These are phyloP conservation scores for Theonella swinhoei DNA, from an alignment of 37 sponge, comb jelly and placozoan species.

Conservation along the genomic window DNA sequence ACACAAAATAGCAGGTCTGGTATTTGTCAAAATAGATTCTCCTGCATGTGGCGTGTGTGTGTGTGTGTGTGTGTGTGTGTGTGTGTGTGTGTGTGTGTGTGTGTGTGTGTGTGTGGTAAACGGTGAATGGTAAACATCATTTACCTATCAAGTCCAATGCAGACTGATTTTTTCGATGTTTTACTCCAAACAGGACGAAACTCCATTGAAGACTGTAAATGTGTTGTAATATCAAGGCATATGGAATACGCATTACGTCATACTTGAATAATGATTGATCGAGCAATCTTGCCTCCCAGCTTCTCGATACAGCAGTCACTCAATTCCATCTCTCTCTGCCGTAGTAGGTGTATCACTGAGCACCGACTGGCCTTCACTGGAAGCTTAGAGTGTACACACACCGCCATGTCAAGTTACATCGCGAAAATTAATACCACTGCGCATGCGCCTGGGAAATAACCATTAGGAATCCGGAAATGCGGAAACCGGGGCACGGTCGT, in stretches of 20 bases:
- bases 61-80: too few species aligned
- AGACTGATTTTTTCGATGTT: constrained; percentile 40
- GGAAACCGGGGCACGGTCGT: too few species aligned
- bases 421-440: too few species aligned
- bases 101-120: too few species aligned
- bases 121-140: too few species aligned
- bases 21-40: not conserved
- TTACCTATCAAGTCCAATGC: constrained; percentile 82
- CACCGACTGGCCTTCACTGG: not conserved
- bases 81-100: too few species aligned
- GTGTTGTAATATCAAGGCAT: not conserved
- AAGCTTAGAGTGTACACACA: too few species aligned
- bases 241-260: not conserved
- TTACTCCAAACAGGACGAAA: constrained; percentile 48
- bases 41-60: too few species aligned
- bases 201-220: constrained; percentile 35
- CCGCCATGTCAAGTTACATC: too few species aligned
- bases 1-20: not conserved
- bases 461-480: too few species aligned
- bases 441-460: too few species aligned
- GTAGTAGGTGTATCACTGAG: constrained; percentile 1
- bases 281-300: not conserved
- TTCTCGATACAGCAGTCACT: not conserved
- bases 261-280: not conserved
- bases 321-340: constrained; percentile 7